Conservation (phyloP, 1,140 invertebrate species). For the Philopotamus ludificatus region DNA sequence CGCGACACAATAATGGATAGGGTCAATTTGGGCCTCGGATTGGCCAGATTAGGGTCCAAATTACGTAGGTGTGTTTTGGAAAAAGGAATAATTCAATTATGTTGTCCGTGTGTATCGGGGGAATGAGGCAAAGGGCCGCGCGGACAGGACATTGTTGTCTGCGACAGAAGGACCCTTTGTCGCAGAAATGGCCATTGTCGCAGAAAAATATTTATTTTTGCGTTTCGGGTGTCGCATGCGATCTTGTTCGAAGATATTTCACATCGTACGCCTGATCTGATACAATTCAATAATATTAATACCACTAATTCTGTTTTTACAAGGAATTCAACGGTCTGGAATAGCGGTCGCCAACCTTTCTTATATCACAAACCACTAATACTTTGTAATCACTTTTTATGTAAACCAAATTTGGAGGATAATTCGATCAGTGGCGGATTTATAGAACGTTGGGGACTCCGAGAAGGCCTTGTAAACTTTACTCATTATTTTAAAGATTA, state of each 20-base stretch:
- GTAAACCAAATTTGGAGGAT: no score
- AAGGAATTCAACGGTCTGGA: no score
- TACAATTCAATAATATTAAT: no score
- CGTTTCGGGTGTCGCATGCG: slow-evolving; percentile 16
- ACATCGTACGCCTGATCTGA: no score
- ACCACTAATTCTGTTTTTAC: no score
- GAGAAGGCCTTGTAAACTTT: no score
- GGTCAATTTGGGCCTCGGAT: slow-evolving; percentile 7
- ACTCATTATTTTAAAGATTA: no score
- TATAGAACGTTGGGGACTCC: no score
- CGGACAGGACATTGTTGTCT: slow-evolving; percentile 19
- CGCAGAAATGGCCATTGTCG: slow-evolving; percentile 8
- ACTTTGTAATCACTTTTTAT: no score
- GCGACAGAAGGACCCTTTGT: slow-evolving; percentile 11
- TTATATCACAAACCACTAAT: no score
- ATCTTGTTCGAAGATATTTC: slow-evolving; percentile 12
- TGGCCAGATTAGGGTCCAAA: not conserved
- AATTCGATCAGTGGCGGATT: no score
- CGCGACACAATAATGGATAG: not conserved
- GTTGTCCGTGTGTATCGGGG: slow-evolving; percentile 7
- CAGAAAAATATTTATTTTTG: slow-evolving; percentile 22
- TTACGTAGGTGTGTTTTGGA: not conserved
- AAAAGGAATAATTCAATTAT: slow-evolving; percentile 25
- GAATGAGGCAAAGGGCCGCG: slow-evolving; percentile 6
- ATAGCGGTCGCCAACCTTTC: no score